Percentiles rank a stretch among this genome's conserved stretches.
Evolutionary conservation across 2,113 vertebrate species (phyloP).

Genomic region (Sturnira hondurensis): DNA sequence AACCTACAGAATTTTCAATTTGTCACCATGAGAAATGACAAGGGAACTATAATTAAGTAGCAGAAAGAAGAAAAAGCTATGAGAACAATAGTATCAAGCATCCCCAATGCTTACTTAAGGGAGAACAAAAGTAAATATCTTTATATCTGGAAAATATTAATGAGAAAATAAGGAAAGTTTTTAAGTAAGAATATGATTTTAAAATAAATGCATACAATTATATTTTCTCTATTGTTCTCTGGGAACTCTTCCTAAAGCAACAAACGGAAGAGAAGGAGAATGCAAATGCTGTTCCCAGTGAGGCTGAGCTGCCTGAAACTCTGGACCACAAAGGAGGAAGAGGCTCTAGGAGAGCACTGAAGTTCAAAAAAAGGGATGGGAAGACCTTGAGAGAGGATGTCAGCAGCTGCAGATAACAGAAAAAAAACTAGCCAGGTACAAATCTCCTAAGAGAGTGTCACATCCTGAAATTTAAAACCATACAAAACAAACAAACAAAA

Average conservation of each 20-base stretch:
- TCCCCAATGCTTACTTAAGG: not conserved
- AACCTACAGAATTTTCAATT: constrained; percentile 35
- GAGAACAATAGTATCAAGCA: not conserved
- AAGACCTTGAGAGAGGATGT: not conserved
- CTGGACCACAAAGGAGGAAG: not conserved
- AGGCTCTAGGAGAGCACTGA: not conserved
- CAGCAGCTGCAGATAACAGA: not conserved
- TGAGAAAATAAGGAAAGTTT: not conserved
- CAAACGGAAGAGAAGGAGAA: not conserved
- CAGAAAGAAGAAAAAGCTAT: not conserved
- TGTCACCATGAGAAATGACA: not conserved
- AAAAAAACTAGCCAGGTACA: not conserved
- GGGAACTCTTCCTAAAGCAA: not conserved
- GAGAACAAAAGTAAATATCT: not conserved
- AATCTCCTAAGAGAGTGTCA: not conserved
- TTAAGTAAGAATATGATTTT: not conserved
- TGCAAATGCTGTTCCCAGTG: not conserved
- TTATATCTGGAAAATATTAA: not conserved
- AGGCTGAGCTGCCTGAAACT: not conserved
- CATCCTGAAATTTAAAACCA: not conserved
- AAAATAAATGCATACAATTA: not conserved
- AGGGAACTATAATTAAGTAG: not conserved
- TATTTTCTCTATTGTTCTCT: not conserved
- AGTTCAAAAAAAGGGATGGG: not conserved
- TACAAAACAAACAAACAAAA: not conserved